Base-by-base conservation (phyloP, 2,888 invertebrate species). In the Cosmia trapezina region DNA sequence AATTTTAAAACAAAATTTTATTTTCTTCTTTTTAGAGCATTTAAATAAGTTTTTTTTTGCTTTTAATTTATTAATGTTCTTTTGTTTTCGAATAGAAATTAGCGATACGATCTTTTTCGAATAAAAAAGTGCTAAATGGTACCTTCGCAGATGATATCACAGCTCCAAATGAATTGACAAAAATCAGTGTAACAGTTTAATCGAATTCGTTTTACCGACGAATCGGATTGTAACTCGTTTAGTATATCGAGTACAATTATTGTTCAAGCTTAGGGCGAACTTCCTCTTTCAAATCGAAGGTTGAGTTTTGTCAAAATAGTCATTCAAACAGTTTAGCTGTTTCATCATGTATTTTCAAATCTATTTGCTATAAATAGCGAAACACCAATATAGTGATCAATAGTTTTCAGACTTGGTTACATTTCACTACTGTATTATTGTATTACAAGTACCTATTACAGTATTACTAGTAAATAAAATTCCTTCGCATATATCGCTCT, bases 241-340 rank as follows among this genome's bases (percentile, higher is more conserved):
- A 53, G 51, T 37, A 37, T 64, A 51, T 63, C 57, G 19, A 57
- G 68, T 59, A 59, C 80, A 61, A 87, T 86, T 83, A 87, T 86
- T 83, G 77, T 80, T 70, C 45, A 68, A 45, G 22, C 28, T 59
- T 78, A 77, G 70, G 62, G 70, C 77, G 73, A 66, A 84, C 66
- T 75, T 83, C 88, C 87, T 84, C 54, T 37, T 28, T 65, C 4
- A 61, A 73, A 87, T 84, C 80, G 86, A 86, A 86, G 86, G 86
- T 71, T 78, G 62, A 49, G 53, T 53, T 47, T 79, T 72, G 28
- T 17, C 33, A 71, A 78, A 70, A 79, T 57, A 56, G 43, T 49
- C 70, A 75, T 73, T 77, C 67, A 76, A 19, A 65, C 12, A 51
- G 33, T 84, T 87, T 75, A 54, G 87, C 84, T 68, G 72, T 80